Conservation (phyloP, 2,888 invertebrate genomes). For the Girardia tigrina region DNA sequence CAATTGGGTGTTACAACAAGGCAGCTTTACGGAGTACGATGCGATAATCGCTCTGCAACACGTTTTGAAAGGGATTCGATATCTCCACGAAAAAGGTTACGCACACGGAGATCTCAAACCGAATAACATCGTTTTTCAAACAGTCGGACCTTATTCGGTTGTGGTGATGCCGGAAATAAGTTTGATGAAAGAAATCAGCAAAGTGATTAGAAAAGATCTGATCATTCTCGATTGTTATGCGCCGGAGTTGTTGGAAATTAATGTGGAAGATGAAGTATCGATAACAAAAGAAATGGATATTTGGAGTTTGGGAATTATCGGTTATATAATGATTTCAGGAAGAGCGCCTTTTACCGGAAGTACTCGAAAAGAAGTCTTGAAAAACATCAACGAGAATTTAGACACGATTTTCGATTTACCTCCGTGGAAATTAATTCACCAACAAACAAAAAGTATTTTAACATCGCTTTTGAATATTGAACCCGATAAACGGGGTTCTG, state of each 20-base stretch:
- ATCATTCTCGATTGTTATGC: conserved; percentile 17
- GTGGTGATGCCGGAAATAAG: neutral
- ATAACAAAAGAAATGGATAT: conserved; percentile 13
- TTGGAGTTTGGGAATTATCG: neutral
- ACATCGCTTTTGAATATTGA: neutral
- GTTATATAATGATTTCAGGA: neutral
- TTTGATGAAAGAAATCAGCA: conserved; percentile 20
- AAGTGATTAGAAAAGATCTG: conserved; percentile 7
- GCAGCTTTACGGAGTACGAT: neutral
- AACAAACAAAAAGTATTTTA: conserved; percentile 13
- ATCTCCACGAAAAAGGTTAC: neutral
- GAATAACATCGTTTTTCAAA: neutral
- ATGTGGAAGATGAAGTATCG: conserved; percentile 11
- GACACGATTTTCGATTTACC: neutral
- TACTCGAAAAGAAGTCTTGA: neutral
- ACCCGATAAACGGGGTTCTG: neutral
- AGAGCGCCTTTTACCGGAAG: neutral
- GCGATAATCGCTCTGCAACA: neutral
- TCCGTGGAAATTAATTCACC: conserved; percentile 12
- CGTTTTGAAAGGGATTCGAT: conserved; percentile 1
- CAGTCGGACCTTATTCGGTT: conserved; percentile 17
- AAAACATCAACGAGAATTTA: neutral
- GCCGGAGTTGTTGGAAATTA: conserved; percentile 10
- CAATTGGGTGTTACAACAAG: conserved; percentile 7
- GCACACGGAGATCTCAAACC: conserved; percentile 15